Conservation (phyloP, 2,113 vertebrate genomes). For the Pleuronectes platessa region DNA sequence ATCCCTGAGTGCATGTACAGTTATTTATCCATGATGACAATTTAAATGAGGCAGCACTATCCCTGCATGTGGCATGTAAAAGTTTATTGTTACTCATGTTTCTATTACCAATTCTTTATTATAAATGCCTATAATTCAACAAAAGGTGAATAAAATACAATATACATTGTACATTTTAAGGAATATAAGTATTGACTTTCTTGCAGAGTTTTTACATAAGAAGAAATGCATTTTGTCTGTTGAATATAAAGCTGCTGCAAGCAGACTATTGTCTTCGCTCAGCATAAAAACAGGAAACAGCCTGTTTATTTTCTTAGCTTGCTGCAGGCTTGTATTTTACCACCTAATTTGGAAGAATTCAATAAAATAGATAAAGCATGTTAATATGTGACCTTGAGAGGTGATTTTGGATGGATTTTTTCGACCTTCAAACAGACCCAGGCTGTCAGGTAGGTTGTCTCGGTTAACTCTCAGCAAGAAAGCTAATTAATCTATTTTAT, state of each 20-base stretch:
- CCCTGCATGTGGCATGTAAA: slow-evolving; percentile 74
- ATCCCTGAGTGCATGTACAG: slow-evolving; percentile 55
- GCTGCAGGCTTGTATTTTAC: neutral
- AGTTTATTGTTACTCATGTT: neutral
- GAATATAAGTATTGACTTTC: slow-evolving; percentile 3
- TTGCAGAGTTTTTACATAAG: neutral
- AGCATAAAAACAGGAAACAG: too few relatives aligned
- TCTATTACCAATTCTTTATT: neutral
- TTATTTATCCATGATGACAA: slow-evolving; percentile 20
- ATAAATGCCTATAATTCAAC: neutral
- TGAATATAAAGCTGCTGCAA: neutral
- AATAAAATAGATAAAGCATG: neutral
- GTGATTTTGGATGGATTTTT: neutral
- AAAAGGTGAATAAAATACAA: neutral
- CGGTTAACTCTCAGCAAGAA: neutral
- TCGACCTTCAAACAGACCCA: neutral
- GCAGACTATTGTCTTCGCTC: too few relatives aligned
- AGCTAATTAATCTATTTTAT: neutral
- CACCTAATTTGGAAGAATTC: neutral
- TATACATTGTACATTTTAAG: neutral
- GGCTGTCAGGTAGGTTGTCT: too few relatives aligned
- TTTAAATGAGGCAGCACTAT: slow-evolving; percentile 7
- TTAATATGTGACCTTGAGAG: too few relatives aligned
- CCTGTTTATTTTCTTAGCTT: neutral
- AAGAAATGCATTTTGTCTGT: too few relatives aligned